phyloP scores from a whole-genome alignment of 1,140 invertebrate genomes.

The Drosophila quadrilineata region DNA sequence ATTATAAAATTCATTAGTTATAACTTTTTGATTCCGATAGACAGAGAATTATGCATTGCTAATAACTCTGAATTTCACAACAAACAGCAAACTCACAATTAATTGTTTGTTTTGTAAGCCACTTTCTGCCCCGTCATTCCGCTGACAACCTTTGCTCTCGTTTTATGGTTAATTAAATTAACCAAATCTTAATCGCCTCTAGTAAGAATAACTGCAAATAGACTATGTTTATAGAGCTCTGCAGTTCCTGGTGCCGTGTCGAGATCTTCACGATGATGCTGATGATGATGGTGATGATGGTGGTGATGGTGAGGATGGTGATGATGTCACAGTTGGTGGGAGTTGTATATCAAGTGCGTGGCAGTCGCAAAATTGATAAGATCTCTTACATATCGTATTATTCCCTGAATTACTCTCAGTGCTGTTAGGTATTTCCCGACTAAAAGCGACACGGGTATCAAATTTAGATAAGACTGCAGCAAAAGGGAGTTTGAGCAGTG shows the following conservation, averaged over 20 bases:
- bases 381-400: background rate
- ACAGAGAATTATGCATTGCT: conserved; percentile 13
- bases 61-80: conserved; percentile 18
- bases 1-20: background rate
- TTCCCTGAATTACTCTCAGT: conserved; percentile 24
- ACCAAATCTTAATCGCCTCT: background rate
- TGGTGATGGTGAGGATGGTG: conserved; percentile 4
- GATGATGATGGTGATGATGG: background rate
- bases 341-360: conserved; percentile 30
- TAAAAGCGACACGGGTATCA: background rate
- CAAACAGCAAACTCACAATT: background rate
- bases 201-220: background rate
- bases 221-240: too few relatives aligned
- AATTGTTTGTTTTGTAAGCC: background rate
- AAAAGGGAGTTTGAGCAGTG: conserved; percentile 11
- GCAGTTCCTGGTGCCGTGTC: too few relatives aligned
- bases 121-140: conserved; percentile 12
- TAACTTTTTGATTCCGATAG: conserved; percentile 8
- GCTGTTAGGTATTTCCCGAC: background rate
- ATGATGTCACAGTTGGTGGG: conserved; percentile 41
- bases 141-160: background rate
- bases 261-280: too few relatives aligned
- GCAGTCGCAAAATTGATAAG: conserved; percentile 29
- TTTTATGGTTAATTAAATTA: conserved; percentile 24
- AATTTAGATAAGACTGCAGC: conserved; percentile 37